Conservation (phyloP, 2,888 invertebrate species). For the Margaritifera margaritifera region DNA sequence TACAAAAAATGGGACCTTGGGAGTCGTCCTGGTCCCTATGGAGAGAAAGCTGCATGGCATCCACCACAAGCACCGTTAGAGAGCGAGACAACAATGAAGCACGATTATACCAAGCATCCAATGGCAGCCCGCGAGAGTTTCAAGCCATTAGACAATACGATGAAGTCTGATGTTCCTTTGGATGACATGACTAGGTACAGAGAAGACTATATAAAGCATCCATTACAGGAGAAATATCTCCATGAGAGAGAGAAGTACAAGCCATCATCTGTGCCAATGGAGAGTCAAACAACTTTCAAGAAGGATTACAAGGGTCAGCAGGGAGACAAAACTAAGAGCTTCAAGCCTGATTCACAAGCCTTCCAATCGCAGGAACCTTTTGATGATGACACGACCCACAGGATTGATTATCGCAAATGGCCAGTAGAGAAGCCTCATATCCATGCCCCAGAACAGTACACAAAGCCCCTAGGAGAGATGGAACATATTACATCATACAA, state of each 20-base stretch:
- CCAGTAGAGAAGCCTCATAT: conserved; percentile 61
- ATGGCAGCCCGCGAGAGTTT: conserved; percentile 58
- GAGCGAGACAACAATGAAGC: conserved; percentile 67
- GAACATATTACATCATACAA: conserved; percentile 69
- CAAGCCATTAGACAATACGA: conserved; percentile 63
- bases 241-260: conserved; percentile 60
- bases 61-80: conserved; percentile 67
- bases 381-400: conserved; percentile 43
- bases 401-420: conserved; percentile 67
- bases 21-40: conserved; percentile 41
- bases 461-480: conserved; percentile 64
- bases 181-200: conserved; percentile 69
- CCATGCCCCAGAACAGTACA: conserved; percentile 62
- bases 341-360: conserved; percentile 66
- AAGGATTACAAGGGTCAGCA: conserved; percentile 60
- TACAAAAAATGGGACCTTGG: conserved; percentile 66
- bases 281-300: conserved; percentile 65
- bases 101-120: conserved; percentile 64
- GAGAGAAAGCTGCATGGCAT: conserved; percentile 53
- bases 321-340: conserved; percentile 57
- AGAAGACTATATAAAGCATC: conserved; percentile 67
- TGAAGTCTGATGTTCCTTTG: conserved; percentile 66
- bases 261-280: conserved; percentile 62
- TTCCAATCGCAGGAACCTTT: conserved; percentile 69
- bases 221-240: conserved; percentile 54